These are phyloP conservation scores for Brachirus orientalis DNA, from an alignment of 2,113 vertebrate genomes.

Conservation along the genomic window DNA sequence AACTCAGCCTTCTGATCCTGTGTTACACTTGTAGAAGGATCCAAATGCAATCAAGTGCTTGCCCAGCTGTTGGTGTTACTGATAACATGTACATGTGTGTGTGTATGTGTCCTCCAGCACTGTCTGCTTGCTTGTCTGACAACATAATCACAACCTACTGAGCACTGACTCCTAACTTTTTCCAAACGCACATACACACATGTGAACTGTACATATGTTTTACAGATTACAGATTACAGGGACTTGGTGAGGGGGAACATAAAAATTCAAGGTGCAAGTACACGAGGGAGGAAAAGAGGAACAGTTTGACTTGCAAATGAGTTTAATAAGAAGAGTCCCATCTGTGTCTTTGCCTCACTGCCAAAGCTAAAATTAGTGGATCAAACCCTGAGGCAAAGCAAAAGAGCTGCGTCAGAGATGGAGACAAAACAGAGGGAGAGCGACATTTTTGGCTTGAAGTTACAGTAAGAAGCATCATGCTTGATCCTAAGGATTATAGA, in stretches of 20 bases:
- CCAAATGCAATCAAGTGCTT: conserved; percentile 66
- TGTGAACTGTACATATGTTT: conserved; percentile 5
- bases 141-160: conserved; percentile 22
- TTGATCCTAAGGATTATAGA: background rate
- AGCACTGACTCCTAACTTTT: background rate
- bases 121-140: conserved; percentile 31
- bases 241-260: background rate
- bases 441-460: conserved; percentile 23
- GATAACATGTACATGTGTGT: conserved; percentile 24
- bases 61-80: conserved; percentile 57
- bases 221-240: background rate
- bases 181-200: conserved; percentile 9
- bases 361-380: conserved; percentile 68
- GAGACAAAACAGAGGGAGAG: background rate
- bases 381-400: conserved; percentile 53
- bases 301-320: conserved; percentile 65
- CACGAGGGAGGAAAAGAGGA: conserved; percentile 14
- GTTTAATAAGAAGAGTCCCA: conserved; percentile 65
- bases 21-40: conserved; percentile 50
- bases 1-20: conserved; percentile 38
- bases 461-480: conserved; percentile 1
- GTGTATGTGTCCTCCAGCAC: conserved; percentile 19
- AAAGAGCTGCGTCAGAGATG: conserved; percentile 67
- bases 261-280: conserved; percentile 11
- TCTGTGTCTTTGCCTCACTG: conserved; percentile 65